phyloP scores from a whole-genome alignment of 2,113 vertebrate genomes.

The Chaetops frenatus region DNA sequence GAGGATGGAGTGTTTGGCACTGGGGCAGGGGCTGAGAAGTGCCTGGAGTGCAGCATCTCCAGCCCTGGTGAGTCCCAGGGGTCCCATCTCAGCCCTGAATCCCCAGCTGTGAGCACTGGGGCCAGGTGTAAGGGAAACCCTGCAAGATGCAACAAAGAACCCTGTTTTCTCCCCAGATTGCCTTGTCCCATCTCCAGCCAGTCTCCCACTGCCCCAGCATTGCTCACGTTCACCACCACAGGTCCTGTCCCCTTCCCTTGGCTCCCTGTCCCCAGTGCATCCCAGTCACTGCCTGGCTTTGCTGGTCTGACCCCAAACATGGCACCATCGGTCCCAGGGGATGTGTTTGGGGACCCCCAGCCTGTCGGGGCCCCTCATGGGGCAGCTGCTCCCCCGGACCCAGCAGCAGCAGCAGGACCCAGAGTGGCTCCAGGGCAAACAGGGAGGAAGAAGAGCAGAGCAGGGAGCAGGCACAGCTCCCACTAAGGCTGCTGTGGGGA shows the following conservation, averaged over 20 bases:
- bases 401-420: neutral
- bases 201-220: neutral
- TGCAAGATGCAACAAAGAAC: neutral
- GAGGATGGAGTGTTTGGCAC: neutral
- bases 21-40: neutral
- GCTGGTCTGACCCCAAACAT: neutral
- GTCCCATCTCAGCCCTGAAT: neutral
- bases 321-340: fast-evolving
- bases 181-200: neutral
- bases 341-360: neutral
- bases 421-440: neutral
- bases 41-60: neutral
- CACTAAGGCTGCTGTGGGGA: neutral
- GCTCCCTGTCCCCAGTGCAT: neutral
- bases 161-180: neutral
- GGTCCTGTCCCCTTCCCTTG: neutral
- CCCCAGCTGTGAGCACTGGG: neutral
- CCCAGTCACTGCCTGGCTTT: neutral
- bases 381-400: fast-evolving
- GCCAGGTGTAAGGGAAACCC: neutral
- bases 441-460: neutral
- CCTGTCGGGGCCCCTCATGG: fast-evolving
- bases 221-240: fast-evolving
- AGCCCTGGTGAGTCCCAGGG: neutral
- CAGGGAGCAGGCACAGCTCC: neutral